Base-by-base conservation (phyloP, 2,113 vertebrate genomes). In the Nibea coibor region DNA sequence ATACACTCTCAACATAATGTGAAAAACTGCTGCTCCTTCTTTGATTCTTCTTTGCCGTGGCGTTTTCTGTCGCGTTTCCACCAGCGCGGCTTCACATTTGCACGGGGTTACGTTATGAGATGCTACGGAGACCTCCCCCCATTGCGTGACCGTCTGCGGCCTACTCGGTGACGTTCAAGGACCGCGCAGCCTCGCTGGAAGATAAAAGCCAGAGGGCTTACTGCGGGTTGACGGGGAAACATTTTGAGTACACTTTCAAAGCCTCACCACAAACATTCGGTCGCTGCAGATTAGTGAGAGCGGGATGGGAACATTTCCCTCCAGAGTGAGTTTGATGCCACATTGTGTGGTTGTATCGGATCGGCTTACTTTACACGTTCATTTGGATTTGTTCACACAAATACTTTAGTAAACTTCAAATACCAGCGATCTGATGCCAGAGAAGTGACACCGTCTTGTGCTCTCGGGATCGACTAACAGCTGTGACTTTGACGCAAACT, bases 231-330 rank as follows among this genome's bases (percentile, higher is more conserved):
- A 58, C 39, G 66, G 35, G 24, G 65, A 71, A 56, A 64, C 56
- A 43, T 54, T 62, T 17, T 22, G 20, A 53, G 28, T 66, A 4
- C 48, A 53, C 35, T 63, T 78, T 54, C 31, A 53, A 59, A 69
- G 43, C 28, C 45, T 68, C 57, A 54, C 77, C 77, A 57, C 59
- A 79, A 64, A 47, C 77, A 74, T 24, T 39, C 15, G 53, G 72
- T 62, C 57, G 19, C 28, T 31, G 67, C 58, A 62, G 45, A 62
- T 53, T 77, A 50, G 16, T 20, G 24, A 31, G 31, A 45, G 17
- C 16, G 26, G 5, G n/a, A 9, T 45, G 70, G 54, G 54, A 69
- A 78, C 57, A 26, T 10, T 69, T 43, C 28, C 48, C 9, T n/a
- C 28, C 28, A 5, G 4, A 19, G 17, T 35, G 10, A 20, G 31